phyloP scores from a whole-genome alignment of 2,888 invertebrate genomes.

The Poecilus cupreus region DNA sequence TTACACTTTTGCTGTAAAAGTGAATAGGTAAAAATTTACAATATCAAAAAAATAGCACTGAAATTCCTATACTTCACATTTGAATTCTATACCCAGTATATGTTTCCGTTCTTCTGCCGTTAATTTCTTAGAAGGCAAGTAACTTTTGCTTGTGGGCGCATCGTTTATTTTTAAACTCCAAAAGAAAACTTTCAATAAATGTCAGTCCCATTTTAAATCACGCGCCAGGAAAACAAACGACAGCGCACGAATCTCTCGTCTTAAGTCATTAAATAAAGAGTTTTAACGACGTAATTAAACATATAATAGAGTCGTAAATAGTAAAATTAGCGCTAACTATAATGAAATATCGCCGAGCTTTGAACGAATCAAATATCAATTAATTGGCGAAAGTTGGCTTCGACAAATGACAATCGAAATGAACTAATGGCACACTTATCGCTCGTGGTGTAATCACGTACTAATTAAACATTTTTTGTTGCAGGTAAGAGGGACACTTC shows the following conservation, averaged over 20 bases:
- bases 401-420: not conserved
- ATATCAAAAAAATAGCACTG: no score
- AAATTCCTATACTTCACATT: no score
- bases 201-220: constrained; percentile 51
- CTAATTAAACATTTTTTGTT: constrained; percentile 13
- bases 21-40: no score
- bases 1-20: no score
- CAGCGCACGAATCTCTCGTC: constrained; percentile 21
- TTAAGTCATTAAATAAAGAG: constrained; percentile 43
- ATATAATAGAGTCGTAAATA: constrained; percentile 51
- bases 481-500: constrained; percentile 23
- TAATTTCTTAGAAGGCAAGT: constrained; percentile 44
- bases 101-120: not conserved
- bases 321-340: constrained; percentile 37
- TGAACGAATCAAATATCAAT: constrained; percentile 8
- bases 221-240: constrained; percentile 13
- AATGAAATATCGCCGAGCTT: constrained; percentile 28
- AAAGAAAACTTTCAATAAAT: constrained; percentile 53
- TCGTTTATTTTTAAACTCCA: constrained; percentile 55
- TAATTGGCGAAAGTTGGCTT: constrained; percentile 32
- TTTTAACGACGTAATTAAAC: constrained; percentile 53
- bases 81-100: not conserved
- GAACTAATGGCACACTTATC: not conserved
- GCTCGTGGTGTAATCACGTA: not conserved
- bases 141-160: constrained; percentile 27